A percentile compares a stretch with the other conserved stretches of the same genome.
Evolutionary conservation across 2,113 vertebrate genomes (phyloP).

Genomic region (Menidia beryllina): DNA sequence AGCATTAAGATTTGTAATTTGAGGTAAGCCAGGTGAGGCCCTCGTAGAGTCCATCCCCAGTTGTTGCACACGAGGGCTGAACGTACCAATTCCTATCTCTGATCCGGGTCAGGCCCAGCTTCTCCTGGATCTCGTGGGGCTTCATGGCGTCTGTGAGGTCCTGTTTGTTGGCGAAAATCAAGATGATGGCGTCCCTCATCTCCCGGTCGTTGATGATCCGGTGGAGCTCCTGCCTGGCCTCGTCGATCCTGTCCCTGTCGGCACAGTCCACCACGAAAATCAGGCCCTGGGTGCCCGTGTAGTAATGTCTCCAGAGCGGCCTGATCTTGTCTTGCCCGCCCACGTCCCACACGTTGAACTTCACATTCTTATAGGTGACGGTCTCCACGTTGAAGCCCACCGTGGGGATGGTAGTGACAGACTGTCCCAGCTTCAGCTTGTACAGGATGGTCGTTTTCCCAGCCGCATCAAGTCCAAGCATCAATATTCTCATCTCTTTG

Average conservation of each 20-base stretch:
- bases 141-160: conserved; percentile 99
- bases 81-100: conserved; percentile 99
- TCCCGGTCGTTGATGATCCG: conserved; percentile 98
- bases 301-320: conserved; percentile 98
- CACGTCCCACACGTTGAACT: conserved; percentile 99
- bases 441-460: conserved; percentile 99
- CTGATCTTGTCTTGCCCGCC: conserved; percentile 99
- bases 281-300: conserved; percentile 97
- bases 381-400: conserved; percentile 99
- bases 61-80: conserved; percentile 96
- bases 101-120: conserved; percentile 97
- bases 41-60: conserved; percentile 97
- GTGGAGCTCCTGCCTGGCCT: conserved; percentile 97
- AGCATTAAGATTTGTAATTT: conserved; percentile 98
- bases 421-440: conserved; percentile 99
- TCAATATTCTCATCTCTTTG: conserved; percentile 99
- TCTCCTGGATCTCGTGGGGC: conserved; percentile 99
- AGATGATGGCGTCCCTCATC: conserved; percentile 99
- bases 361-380: conserved; percentile 98
- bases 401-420: conserved; percentile 97
- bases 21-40: conserved; percentile 99
- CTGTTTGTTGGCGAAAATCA: conserved; percentile 99
- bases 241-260: conserved; percentile 96
- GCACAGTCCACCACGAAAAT: conserved; percentile 99
- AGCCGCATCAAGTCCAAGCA: conserved; percentile 98